These are phyloP conservation scores for Dicyema japonicum DNA, from an alignment of 1,140 invertebrate genomes.

Conservation along the genomic window DNA sequence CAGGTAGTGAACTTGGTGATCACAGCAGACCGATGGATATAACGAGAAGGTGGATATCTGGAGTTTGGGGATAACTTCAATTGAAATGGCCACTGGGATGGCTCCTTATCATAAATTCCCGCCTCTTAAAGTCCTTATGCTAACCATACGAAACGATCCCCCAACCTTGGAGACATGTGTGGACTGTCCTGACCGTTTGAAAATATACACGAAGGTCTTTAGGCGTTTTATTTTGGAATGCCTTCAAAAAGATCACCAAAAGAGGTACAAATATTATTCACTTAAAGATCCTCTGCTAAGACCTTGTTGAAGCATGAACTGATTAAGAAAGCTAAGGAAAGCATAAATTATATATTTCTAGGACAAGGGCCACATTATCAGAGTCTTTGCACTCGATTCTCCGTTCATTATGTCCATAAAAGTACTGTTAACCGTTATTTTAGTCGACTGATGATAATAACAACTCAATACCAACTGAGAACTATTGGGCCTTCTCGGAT, in stretches of 20 bases:
- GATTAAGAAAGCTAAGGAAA: slow-evolving; percentile 71
- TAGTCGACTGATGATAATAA: too few relatives aligned
- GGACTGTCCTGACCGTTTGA: slow-evolving; percentile 84
- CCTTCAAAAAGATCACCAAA: slow-evolving; percentile 17
- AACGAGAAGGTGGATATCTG: slow-evolving; percentile 99
- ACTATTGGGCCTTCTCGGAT: too few relatives aligned
- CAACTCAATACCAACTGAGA: too few relatives aligned
- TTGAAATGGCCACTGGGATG: slow-evolving; percentile 86
- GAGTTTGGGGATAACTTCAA: slow-evolving; percentile 91
- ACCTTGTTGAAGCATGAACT: slow-evolving; percentile 88
- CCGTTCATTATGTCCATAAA: too few relatives aligned
- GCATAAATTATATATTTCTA: background rate
- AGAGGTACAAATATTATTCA: slow-evolving; percentile 9
- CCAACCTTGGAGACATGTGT: slow-evolving; percentile 70
- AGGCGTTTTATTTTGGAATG: slow-evolving; percentile 23
- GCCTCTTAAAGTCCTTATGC: slow-evolving; percentile 85
- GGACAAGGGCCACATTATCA: background rate
- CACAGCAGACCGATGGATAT: slow-evolving; percentile 49
- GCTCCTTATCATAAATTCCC: slow-evolving; percentile 95
- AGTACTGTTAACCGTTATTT: too few relatives aligned
- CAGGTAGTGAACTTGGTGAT: slow-evolving; percentile 29
- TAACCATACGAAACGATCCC: slow-evolving; percentile 85
- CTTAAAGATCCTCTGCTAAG: slow-evolving; percentile 61
- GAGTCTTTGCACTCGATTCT: too few relatives aligned
- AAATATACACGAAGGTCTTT: slow-evolving; percentile 71